Conservation (phyloP, 2,113 vertebrate genomes). For the Isurus oxyrinchus region DNA sequence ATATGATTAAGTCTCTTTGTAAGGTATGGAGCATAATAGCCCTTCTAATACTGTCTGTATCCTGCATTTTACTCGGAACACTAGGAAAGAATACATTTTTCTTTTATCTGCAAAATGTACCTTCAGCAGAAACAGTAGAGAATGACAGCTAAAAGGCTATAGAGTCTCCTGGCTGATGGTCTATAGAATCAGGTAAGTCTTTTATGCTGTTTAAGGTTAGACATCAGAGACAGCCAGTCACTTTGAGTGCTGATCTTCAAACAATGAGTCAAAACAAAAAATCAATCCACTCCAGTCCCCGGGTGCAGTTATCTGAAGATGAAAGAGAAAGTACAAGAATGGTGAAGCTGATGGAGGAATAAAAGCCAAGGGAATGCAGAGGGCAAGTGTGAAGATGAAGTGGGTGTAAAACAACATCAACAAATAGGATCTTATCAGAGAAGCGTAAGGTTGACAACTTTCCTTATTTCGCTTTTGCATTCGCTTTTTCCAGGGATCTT, state of each 20-base stretch:
- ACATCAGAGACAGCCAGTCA: constrained; percentile 84
- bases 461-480: constrained; percentile 43
- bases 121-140: not conserved
- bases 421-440: constrained; percentile 67
- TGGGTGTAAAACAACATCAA: constrained; percentile 66
- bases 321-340: constrained; percentile 83
- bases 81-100: constrained; percentile 19
- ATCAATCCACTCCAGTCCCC: constrained; percentile 77
- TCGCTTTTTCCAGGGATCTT: not conserved
- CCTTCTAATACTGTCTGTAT: constrained; percentile 21
- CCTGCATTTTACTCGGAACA: constrained; percentile 12
- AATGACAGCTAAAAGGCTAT: constrained; percentile 58
- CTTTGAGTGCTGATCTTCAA: constrained; percentile 96
- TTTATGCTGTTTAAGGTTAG: constrained; percentile 77
- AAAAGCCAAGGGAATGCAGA: constrained; percentile 58
- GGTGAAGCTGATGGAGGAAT: constrained; percentile 57
- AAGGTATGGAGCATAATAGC: constrained; percentile 24
- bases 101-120: constrained; percentile 35
- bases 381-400: constrained; percentile 61
- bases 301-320: constrained; percentile 74
- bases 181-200: constrained; percentile 67
- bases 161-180: constrained; percentile 41
- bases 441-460: constrained; percentile 61
- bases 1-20: constrained; percentile 31
- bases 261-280: constrained; percentile 94